phyloP scores from a whole-genome alignment of 2,888 invertebrate genomes.

The Drosophila barbarae region DNA sequence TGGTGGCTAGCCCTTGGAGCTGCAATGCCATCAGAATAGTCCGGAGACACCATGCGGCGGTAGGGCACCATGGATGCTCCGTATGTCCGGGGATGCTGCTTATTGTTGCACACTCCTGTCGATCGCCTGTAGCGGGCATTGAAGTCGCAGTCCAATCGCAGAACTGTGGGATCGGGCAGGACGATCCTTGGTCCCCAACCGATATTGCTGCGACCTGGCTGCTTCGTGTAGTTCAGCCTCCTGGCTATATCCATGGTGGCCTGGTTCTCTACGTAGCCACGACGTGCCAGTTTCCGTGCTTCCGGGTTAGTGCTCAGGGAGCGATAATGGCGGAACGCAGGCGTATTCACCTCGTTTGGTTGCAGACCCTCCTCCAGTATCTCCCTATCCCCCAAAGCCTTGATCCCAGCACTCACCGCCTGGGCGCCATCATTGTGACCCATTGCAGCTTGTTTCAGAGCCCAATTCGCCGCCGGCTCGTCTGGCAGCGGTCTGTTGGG shows the following conservation, averaged over 20 bases:
- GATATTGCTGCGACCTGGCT: conserved; percentile 74
- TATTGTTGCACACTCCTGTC: conserved; percentile 90
- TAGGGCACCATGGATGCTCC: conserved; percentile 89
- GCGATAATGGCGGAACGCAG: conserved; percentile 86
- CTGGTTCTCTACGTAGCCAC: conserved; percentile 85
- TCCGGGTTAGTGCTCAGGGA: conserved; percentile 84
- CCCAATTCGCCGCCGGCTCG: conserved; percentile 68
- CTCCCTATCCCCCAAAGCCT: conserved; percentile 82
- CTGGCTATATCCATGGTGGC: conserved; percentile 84
- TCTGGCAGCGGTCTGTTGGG: conserved; percentile 63
- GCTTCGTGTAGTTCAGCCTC: conserved; percentile 80
- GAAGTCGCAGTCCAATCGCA: conserved; percentile 78
- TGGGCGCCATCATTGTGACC: conserved; percentile 64
- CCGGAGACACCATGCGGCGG: conserved; percentile 85
- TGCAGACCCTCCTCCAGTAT: conserved; percentile 81
- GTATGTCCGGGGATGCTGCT: conserved; percentile 83
- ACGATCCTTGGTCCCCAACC: conserved; percentile 77
- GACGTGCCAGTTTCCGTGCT: conserved; percentile 83
- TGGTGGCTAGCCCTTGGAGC: conserved; percentile 82
- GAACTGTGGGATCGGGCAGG: conserved; percentile 62
- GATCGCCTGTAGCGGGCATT: conserved; percentile 83
- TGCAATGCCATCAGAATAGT: conserved; percentile 88
- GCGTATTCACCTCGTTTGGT: conserved; percentile 81
- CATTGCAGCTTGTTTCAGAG: conserved; percentile 46
- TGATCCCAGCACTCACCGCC: conserved; percentile 82